Conservation (phyloP, 2,797 vertebrate species). For the Knipowitschia caucasica region DNA sequence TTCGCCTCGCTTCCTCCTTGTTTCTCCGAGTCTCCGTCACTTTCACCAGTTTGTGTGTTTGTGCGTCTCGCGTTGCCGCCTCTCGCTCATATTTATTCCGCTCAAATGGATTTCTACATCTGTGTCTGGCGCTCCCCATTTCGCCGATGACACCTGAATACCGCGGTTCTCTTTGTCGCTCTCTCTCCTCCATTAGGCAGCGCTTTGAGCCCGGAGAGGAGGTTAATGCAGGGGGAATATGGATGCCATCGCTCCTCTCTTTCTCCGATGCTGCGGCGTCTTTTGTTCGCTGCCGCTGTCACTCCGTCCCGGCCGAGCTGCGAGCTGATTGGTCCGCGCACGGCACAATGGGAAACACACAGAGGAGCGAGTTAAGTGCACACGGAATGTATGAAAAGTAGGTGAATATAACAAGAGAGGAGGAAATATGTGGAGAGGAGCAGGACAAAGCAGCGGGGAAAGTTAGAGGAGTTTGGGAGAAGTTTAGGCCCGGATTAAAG, state of each 20-base stretch:
- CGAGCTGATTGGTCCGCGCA: not conserved
- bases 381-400: too few relatives aligned
- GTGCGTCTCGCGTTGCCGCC: not conserved
- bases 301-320: not conserved
- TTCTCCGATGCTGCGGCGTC: not conserved
- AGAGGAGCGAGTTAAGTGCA: slow-evolving; percentile 6
- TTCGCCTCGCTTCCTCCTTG: not conserved
- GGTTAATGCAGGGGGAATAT: slow-evolving; percentile 1
- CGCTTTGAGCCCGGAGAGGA: not conserved
- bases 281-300: not conserved
- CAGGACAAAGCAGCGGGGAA: too few relatives aligned
- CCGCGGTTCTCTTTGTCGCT: not conserved
- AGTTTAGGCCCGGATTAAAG: too few relatives aligned
- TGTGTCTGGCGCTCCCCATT: not conserved
- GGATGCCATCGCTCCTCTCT: slow-evolving; percentile 1
- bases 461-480: too few relatives aligned
- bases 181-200: not conserved
- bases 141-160: slow-evolving; percentile 1
- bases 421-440: too few relatives aligned
- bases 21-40: too few relatives aligned
- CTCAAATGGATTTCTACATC: not conserved
- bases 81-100: not conserved
- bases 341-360: slow-evolving; percentile 1
- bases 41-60: not conserved
- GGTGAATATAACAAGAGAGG: too few relatives aligned